Evolutionary conservation across 2,797 vertebrate species (phyloP), one percentile per base, ranked within the genome.

Genomic region (Acipenser oxyrinchus): DNA sequence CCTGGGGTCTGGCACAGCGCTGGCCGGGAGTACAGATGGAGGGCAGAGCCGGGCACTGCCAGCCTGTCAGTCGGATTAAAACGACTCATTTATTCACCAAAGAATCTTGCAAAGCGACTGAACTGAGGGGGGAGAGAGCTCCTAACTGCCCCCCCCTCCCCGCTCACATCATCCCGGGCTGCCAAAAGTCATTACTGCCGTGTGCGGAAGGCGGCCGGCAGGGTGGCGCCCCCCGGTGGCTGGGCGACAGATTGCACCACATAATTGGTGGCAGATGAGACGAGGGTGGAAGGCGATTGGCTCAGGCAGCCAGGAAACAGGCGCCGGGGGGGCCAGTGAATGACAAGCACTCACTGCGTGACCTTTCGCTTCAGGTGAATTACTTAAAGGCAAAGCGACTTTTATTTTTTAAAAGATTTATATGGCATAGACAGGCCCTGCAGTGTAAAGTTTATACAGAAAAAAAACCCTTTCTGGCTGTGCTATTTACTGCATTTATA

Each of bases 41-140:
- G 94, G 93, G 93, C 93, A 95, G 93, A 91, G 88, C 91, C 88
- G 91, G 93, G 93, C 91, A 90, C 92, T 95, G 96, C 96, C 96
- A 97, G 93, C 92, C 95, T 99, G 96, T 99, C 96, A 98, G 95
- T 94, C 93, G 94, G 96, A 98, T 98, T 98, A 98, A 97, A 98
- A 98, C 96, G 96, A 99, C 95, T 99, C 96, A 99, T 99, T 98
- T 97, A 98, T 99, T 98, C 94, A 91, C 92, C 94, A 92, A 93
- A 96, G 94, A 94, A 95, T 91, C 91, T 89, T 88, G 91, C 93
- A 92, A 96, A 96, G 94, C 89, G 93, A 94, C 93, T 89, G 84
- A 82, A 92, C 92, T 90, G 93, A 93, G 89, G 87, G 87, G 77
- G 79, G 83, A 86, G 88, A 81, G 88, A 81, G 84, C 77, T 83